phyloP scores from a whole-genome alignment of 2,888 invertebrate genomes.

The Nomada flava region DNA sequence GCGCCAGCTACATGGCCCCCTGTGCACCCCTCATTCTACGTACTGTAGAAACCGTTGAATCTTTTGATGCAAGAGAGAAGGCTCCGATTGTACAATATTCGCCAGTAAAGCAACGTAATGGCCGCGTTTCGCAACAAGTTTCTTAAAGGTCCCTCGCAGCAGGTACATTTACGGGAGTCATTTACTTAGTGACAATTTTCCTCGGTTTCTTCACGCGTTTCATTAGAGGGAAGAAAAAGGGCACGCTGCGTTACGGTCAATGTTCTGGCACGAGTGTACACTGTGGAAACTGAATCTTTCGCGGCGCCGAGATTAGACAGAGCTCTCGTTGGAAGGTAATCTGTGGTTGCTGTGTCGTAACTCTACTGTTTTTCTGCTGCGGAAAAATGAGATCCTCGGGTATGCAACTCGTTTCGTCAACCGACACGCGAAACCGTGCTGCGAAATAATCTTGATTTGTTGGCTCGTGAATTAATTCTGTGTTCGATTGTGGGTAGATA shows the following conservation, averaged over 20 bases:
- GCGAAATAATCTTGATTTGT: neutral
- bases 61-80: constrained; percentile 32
- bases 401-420: constrained; percentile 20
- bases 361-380: constrained; percentile 24
- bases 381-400: constrained; percentile 24
- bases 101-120: constrained; percentile 37
- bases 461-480: neutral
- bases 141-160: constrained; percentile 42
- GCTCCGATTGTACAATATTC: constrained; percentile 42
- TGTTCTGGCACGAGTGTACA: constrained; percentile 27
- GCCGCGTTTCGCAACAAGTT: constrained; percentile 41
- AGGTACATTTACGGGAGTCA: constrained; percentile 45
- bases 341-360: constrained; percentile 29
- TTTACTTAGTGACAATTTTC: constrained; percentile 63
- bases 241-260: constrained; percentile 52
- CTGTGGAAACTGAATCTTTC: neutral
- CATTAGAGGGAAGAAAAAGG: constrained; percentile 32
- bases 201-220: constrained; percentile 56
- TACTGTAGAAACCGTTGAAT: constrained; percentile 3
- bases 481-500: neutral
- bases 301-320: constrained; percentile 25
- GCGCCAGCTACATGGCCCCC: too few relatives aligned
- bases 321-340: constrained; percentile 10
- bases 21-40: neutral
- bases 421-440: neutral